Base-by-base conservation (phyloP, 2,113 vertebrate species). In the Aphelocoma coerulescens region DNA sequence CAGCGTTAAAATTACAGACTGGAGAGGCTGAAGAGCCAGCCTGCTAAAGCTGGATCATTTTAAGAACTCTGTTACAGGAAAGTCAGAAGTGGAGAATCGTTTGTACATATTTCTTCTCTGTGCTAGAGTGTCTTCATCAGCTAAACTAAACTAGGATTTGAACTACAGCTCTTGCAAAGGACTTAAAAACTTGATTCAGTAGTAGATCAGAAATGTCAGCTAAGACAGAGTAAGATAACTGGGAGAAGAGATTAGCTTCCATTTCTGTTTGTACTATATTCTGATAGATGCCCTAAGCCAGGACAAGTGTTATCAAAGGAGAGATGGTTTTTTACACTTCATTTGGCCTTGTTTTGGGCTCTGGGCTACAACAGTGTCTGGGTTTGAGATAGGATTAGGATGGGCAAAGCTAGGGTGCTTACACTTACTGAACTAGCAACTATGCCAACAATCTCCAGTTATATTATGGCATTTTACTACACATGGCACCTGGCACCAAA, bases 281-380 rank as follows among this genome's bases (percentile, higher is more conserved):
- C 35, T 88, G 58, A 86, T 80, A 86, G 41, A 58, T 37, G 41
- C 22, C 41, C 11, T 41, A 66, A 71, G 48, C 28, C 43, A 82
- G 35, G 66, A 78, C 22, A 85, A 86, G 11, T 32, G 24, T 69
- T 76, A 80, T 37, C 54, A 91, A 68, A 85, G 11, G 16, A 76
- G 41, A 71, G 13, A 2, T 30, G 9, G 0, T 49, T 46, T 82
- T 89, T 91, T 30, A 61, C n/a, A 59, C 32, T 80, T 84, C 10
- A 57, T 86, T 77, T 84, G 43, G 41, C 28, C 49, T 83, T 66
- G 26, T 69, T 92, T 69, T 88, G 22, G 51, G 43, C 37, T 89
- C 19, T 61, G 49, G 41, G 30, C n/a, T 79, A 69, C 0, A 0
- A 59, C 16, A 35, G 14, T 39, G 37, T 82, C 43, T 67, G n/a